These are phyloP conservation scores for Synaphobranchus kaupii DNA, from an alignment of 2,797 vertebrate species.

Conservation along the genomic window DNA sequence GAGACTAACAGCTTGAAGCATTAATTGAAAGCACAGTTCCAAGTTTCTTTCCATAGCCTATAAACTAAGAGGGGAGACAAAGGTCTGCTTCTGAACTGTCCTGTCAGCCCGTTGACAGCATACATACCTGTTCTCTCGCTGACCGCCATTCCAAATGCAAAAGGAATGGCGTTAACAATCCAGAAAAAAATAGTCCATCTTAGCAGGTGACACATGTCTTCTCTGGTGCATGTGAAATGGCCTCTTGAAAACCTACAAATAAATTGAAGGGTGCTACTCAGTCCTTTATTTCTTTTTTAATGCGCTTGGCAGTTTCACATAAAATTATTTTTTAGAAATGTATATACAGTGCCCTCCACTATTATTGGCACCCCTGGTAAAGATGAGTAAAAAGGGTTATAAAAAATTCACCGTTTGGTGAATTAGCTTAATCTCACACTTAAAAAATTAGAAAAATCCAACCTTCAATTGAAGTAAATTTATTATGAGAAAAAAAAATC, in stretches of 20 bases:
- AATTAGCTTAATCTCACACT: no score
- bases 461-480: no score
- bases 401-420: no score
- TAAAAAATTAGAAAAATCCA: no score
- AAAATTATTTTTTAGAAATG: not conserved
- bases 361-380: no score
- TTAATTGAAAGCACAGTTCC: not conserved
- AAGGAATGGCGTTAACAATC: constrained; percentile 72
- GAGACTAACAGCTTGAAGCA: not conserved
- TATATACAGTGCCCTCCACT: no score
- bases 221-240: constrained; percentile 71
- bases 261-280: constrained; percentile 57
- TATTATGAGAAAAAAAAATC: no score
- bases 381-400: no score
- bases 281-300: not conserved
- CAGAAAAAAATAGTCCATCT: constrained; percentile 81
- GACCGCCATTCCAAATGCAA: constrained; percentile 76
- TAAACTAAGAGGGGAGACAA: not conserved
- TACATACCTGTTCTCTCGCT: constrained; percentile 84
- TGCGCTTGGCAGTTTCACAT: not conserved
- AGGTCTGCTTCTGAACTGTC: not conserved
- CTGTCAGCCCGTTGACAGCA: constrained; percentile 27
- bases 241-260: constrained; percentile 70
- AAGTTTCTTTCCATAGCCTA: not conserved
- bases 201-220: constrained; percentile 78